Conservation (phyloP, 2,888 invertebrate species). For the Cyclophora albipunctata region DNA sequence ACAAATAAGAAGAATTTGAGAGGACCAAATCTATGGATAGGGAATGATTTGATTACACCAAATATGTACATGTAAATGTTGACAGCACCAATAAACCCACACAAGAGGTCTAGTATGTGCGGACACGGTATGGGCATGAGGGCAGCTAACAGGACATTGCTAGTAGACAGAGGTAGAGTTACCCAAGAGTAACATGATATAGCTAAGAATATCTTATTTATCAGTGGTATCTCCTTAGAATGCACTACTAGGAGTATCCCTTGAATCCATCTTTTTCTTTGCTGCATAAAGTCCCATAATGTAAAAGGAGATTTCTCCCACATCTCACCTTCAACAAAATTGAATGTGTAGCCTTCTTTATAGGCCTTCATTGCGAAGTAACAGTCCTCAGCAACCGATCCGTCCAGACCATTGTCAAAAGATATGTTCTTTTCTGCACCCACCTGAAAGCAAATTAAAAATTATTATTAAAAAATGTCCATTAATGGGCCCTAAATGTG, state of each 20-base stretch:
- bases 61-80: conserved; percentile 98
- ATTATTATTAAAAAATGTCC: background rate
- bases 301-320: conserved; percentile 99
- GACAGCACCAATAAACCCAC: conserved; percentile 93
- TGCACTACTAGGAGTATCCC: conserved; percentile 92
- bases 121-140: conserved; percentile 92
- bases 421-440: conserved; percentile 93
- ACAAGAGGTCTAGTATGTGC: conserved; percentile 86
- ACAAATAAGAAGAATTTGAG: conserved; percentile 86
- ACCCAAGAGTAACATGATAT: conserved; percentile 97
- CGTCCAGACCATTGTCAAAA: conserved; percentile 97
- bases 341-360: conserved; percentile 91
- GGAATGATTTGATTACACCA: conserved; percentile 97
- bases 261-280: conserved; percentile 96
- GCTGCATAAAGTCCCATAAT: conserved; percentile 95
- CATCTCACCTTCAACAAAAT: conserved; percentile 98
- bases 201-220: conserved; percentile 86
- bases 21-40: conserved; percentile 89
- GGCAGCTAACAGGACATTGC: conserved; percentile 89
- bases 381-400: conserved; percentile 98
- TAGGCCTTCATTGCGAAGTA: conserved; percentile 97
- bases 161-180: conserved; percentile 93
- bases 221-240: conserved; percentile 86
- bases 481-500: too few species aligned
- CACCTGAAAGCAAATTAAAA: conserved; percentile 75